Evolutionary conservation across 1,140 invertebrate genomes (phyloP).

Genomic region (Penaeus japonicus): DNA sequence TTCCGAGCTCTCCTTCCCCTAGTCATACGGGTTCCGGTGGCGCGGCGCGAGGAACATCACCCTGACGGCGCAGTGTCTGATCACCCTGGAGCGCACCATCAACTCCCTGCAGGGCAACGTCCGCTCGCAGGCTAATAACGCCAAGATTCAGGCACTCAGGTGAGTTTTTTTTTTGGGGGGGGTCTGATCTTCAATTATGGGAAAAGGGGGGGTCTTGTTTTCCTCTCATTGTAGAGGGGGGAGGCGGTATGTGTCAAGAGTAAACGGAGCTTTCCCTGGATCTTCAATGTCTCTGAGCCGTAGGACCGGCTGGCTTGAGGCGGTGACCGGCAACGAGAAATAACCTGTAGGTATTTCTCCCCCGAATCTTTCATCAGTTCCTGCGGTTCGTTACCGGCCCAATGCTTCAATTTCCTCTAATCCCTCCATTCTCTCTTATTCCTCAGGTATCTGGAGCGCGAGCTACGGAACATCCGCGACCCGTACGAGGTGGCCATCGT

Average conservation of each 20-base stretch:
- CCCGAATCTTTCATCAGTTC: too few relatives aligned
- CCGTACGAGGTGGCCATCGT: conserved; percentile 68
- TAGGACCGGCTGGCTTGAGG: too few relatives aligned
- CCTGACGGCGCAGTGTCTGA: conserved; percentile 68
- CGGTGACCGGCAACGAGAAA: too few relatives aligned
- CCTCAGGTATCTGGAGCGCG: conserved; percentile 65
- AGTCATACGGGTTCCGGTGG: conserved; percentile 31
- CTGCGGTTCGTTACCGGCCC: too few relatives aligned
- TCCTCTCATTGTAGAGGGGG: too few relatives aligned
- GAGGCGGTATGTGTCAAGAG: too few relatives aligned
- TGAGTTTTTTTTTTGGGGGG: background rate
- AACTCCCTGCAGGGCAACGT: conserved; percentile 63
- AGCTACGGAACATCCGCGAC: conserved; percentile 63
- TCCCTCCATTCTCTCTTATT: background rate
- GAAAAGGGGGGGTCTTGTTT: too few relatives aligned
- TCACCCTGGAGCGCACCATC: conserved; percentile 64
- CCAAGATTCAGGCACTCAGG: conserved; percentile 36
- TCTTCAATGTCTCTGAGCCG: too few relatives aligned
- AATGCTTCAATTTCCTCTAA: background rate
- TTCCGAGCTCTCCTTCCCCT: background rate
- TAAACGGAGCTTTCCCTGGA: too few relatives aligned
- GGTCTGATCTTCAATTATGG: too few relatives aligned
- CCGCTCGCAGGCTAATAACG: conserved; percentile 54
- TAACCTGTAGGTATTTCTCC: too few relatives aligned
- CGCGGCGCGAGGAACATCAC: conserved; percentile 62